Evolutionary conservation across 2,113 vertebrate genomes (phyloP).

Genomic region (Syrmaticus mikado): DNA sequence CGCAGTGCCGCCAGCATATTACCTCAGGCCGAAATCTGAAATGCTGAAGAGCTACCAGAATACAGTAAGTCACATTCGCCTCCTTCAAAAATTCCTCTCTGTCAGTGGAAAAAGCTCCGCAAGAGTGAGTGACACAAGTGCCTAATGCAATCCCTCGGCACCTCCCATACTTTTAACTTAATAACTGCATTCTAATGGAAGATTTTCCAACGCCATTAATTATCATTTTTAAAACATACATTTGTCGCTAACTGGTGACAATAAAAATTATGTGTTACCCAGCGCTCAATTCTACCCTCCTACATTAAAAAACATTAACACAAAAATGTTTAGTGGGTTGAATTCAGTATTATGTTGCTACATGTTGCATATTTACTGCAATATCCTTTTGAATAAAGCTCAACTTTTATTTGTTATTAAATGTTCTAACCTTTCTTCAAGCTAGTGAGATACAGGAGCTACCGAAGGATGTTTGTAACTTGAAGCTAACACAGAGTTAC

Average conservation of each 20-base stretch:
- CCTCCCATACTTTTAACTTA: neutral
- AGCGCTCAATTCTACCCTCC: neutral
- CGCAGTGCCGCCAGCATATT: conserved; percentile 95
- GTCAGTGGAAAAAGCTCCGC: neutral
- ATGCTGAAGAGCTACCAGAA: conserved; percentile 92
- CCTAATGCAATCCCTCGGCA: neutral
- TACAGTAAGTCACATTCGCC: conserved; percentile 72
- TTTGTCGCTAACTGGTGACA: neutral
- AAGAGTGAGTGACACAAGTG: neutral
- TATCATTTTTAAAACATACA: neutral
- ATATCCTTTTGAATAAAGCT: neutral
- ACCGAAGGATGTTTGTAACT: neutral
- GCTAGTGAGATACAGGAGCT: neutral
- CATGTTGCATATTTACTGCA: neutral
- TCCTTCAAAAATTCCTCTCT: neutral
- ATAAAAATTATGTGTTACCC: neutral
- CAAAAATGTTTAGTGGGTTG: neutral
- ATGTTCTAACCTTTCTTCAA: neutral
- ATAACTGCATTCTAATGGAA: neutral
- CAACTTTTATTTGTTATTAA: neutral
- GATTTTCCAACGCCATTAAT: neutral
- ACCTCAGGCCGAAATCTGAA: conserved; percentile 94
- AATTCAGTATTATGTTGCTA: neutral
- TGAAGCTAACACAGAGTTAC: neutral
- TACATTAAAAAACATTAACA: neutral